Base-by-base conservation (phyloP, 2,797 vertebrate species). In the Sebastes steindachneri region DNA sequence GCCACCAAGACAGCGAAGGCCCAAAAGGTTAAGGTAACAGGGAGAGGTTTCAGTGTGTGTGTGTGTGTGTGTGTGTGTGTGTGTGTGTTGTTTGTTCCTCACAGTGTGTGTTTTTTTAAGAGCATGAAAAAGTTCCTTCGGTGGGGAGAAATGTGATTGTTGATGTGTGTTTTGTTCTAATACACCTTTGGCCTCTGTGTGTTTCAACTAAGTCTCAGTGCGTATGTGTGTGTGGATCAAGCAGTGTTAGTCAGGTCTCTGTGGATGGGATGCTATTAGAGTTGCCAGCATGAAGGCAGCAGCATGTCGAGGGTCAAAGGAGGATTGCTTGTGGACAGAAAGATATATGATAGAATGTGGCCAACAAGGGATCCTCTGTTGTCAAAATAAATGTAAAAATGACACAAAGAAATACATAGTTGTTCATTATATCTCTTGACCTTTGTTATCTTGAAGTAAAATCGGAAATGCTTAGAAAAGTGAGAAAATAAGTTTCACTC, bases 211-310 rank as follows among this genome's bases (percentile, higher is more conserved):
- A 51, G 19, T 51, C 48, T 51, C 48, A 51, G 48, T 48, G 65
- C 62, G n/a, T 58, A 57, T 65, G 80, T 82, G 58, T 67, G 35
- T 71, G 74, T 77, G 68, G n/a, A 57, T 77, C 53, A 69, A 65
- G 67, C 67, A 45, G 70, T 80, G 75, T 73, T 73, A 45, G 79
- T 75, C 58, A 76, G 83, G 80, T 92, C 80, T 86, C 79, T 90
- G 85, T 85, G 79, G 88, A 86, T 65, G 12, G 31, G 80, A 90
- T 87, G 86, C 86, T 92, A 77, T 92, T 84, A 88, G 76, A 89
- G 79, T 72, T 91, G 79, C 75, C 86, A 93, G 93, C 85, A 81
- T 88, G 86, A 89, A 75, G 68, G 75, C 73, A 84, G 82, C 75
- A 84, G 68, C 75, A 68, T 86, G 89, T 86, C 31, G 21, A 75